Evolutionary conservation across 2,797 vertebrate genomes (phyloP), one percentile per base, ranked within the genome.

Genomic region (Aplochiton taeniatus): DNA sequence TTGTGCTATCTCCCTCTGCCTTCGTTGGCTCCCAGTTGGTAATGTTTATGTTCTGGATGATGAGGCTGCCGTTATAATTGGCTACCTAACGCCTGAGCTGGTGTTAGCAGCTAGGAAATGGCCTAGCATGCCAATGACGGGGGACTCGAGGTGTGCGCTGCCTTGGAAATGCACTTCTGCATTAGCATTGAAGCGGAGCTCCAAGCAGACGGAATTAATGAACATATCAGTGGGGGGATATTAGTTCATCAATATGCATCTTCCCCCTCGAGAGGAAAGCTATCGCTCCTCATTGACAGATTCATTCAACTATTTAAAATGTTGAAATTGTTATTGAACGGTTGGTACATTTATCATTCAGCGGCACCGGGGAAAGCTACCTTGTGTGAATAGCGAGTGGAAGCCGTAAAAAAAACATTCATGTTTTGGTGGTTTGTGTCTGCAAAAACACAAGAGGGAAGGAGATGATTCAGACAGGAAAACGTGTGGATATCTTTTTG

Each of bases 341-440:
- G 65, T 62, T 64, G 66, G 65, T 18, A 10, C 58, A 68, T 52
- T 72, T 74, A 55, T 80, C 76, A 68, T 73, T 56, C 61, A 61
- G 46, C 45, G 4, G 41, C 46, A 14, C 61, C 16, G 41, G 8
- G 49, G 46, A 61, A 48, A 77, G 69, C 52, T 12, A 17, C 46
- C 70, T 13, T 17, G 57, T n/a, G 51, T 63, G 55, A 57, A 66
- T 46, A 52, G 52, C 16, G 11, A 68, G 16, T 4, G 18, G 57
- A 20, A 42, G 43, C 12, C 20, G 16, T 17, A 11, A 17, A 62
- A 48, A 64, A 47, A 45, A n/a, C 20, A 52, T 44, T 12, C 20
- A 31, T 13, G 7, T 55, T 58, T 59, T 68, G 18, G 47, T 41
- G n/a, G n/a, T 63, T 19, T 11, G 47, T 51, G 31, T 50, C 9